Base-by-base conservation (phyloP, 2,797 vertebrate species). In the Halcyon smyrnensis region DNA sequence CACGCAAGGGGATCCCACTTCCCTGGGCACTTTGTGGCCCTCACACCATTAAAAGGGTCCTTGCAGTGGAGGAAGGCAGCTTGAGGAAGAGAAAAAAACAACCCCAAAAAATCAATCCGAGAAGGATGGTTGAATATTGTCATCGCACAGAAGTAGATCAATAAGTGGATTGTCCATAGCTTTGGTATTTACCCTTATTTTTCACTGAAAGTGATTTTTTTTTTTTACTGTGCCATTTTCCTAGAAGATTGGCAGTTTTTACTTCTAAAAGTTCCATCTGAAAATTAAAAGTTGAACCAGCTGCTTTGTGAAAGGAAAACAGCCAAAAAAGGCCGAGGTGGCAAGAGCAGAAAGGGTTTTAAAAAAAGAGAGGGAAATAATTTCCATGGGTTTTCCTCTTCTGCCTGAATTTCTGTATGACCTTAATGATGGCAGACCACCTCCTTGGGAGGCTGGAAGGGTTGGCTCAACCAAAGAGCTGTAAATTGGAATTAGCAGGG, bases 1-100 rank as follows among this genome's bases (percentile, higher is more conserved):
- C 50, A 6, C 5, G 3, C 1, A 6, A 39, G 25, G 45, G 23
- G 4, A 69, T 36, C 43, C 11, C 11, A 8, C 15, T 79, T 48
- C 64, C 20, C 6, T 0, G 0, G 59, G 32, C 1, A 2, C 18
- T 65, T 57, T 2, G 6, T 56, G 36, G 34, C 2, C n/a, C 46
- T 65, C 60, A 15, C 57, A 13, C 21, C 13, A 1, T 37, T 45
- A 1, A 45, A 75, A 59, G 2, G 4, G 6, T 23, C 71, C 48
- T 27, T 16, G 18, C n/a, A 43, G 2, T n/a, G 30, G 63, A 76
- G 48, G 28, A 50, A 84, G 39, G 23, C 43, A 75, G 16, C 19
- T 13, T 32, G 51, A 23, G 17, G n/a, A 70, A 54, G 53, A 48
- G 28, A 28, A 60, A 85, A n/a, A 8, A 8, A 6, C 8, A 18